phyloP scores from a whole-genome alignment of 2,888 invertebrate species.

The Xestia rhomboidea region DNA sequence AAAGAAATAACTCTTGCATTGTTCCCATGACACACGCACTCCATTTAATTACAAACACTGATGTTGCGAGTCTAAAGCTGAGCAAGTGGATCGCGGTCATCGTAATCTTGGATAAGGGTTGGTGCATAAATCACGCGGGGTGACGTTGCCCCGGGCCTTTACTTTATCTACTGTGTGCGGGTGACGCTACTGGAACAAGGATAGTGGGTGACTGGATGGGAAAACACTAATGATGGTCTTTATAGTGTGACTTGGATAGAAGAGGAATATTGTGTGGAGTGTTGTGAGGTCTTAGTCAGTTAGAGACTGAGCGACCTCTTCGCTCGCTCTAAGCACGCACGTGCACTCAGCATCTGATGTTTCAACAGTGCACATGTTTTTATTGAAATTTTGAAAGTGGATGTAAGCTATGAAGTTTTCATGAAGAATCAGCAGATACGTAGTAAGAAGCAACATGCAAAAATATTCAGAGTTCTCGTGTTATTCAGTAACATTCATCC shows the following conservation, averaged over 20 bases:
- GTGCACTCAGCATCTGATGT: not conserved
- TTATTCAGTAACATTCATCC: not conserved
- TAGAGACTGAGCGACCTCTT: not conserved
- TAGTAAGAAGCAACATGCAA: not conserved
- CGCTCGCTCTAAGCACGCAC: not conserved
- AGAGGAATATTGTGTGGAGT: not conserved
- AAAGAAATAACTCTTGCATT: conserved; percentile 60
- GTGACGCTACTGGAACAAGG: conserved; percentile 80
- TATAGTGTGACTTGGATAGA: not conserved
- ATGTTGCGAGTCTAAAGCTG: conserved; percentile 81
- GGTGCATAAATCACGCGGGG: conserved; percentile 88
- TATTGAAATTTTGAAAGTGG: not conserved
- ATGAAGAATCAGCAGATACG: not conserved
- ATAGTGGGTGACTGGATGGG: conserved; percentile 68
- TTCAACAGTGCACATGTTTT: not conserved
- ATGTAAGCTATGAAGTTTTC: not conserved
- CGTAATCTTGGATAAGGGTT: conserved; percentile 91
- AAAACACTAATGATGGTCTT: not conserved
- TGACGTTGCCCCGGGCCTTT: conserved; percentile 87
- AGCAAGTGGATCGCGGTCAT: conserved; percentile 90
- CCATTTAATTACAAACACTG: conserved; percentile 73
- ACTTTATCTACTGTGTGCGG: conserved; percentile 90
- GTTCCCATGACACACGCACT: conserved; percentile 66
- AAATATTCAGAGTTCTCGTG: not conserved
- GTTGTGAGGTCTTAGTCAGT: not conserved